These are phyloP conservation scores for Bursaphelenchus okinawaensis DNA, from an alignment of 2,888 invertebrate species.

Conservation along the genomic window DNA sequence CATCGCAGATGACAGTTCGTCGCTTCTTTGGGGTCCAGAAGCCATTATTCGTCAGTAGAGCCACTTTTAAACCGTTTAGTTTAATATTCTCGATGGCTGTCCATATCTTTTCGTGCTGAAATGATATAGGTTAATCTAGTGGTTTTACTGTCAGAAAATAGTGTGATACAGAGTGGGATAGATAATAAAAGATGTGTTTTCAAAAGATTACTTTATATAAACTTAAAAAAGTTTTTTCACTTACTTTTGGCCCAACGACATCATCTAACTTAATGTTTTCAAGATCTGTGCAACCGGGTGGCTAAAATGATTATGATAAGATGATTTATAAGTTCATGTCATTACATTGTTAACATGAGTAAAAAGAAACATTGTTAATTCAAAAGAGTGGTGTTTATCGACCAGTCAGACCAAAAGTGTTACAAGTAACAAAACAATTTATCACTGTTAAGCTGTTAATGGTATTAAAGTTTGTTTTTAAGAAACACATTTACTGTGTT, in stretches of 20 bases:
- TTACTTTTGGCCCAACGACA: background rate
- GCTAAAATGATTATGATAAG: background rate
- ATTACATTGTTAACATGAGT: too few relatives aligned
- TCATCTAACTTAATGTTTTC: background rate
- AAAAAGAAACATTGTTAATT: too few relatives aligned
- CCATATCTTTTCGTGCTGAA: background rate
- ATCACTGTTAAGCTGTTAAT: too few relatives aligned
- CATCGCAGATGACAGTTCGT: slow-evolving; percentile 9
- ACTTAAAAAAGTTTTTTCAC: background rate
- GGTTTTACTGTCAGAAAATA: background rate
- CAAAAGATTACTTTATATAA: background rate
- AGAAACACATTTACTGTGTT: too few relatives aligned
- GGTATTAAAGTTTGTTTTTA: too few relatives aligned
- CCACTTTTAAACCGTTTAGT: slow-evolving; percentile 10
- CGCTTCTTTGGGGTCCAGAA: slow-evolving; percentile 3
- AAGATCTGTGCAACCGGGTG: background rate
- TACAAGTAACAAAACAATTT: too few relatives aligned
- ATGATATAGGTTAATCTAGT: background rate
- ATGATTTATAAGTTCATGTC: too few relatives aligned
- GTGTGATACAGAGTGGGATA: background rate
- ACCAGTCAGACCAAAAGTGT: too few relatives aligned
- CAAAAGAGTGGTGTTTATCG: too few relatives aligned
- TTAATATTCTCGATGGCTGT: background rate
- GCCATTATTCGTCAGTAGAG: slow-evolving; percentile 16
- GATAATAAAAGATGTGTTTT: background rate